Conservation (phyloP, 53 echinoderm and acorn worm species). For the Pentamera pediparva region DNA sequence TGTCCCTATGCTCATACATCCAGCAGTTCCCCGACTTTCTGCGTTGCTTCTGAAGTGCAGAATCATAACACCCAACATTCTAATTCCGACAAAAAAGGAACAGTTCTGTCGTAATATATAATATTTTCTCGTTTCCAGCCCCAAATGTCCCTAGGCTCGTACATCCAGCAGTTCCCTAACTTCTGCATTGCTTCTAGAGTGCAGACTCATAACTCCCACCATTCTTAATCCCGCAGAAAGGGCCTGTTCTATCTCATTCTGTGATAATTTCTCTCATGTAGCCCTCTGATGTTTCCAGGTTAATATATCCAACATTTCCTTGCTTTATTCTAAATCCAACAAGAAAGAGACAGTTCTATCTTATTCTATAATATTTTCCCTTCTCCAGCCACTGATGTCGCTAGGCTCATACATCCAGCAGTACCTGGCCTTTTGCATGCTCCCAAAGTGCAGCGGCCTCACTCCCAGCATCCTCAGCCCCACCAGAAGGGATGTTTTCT, state of each 20-base stretch:
- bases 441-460: constrained; percentile 4
- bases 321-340: neutral
- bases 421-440: neutral
- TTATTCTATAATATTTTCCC: neutral
- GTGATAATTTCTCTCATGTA: neutral
- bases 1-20: neutral
- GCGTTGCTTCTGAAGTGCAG: neutral
- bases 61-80: constrained; percentile 2
- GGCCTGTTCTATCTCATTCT: neutral
- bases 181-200: too few species aligned
- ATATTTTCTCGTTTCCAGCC: too few species aligned
- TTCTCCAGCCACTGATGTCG: neutral
- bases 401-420: neutral
- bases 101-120: too few species aligned
- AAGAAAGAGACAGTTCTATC: neutral
- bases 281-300: neutral
- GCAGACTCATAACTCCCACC: too few species aligned
- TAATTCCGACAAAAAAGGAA: constrained; percentile 2
- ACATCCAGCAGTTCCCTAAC: too few species aligned
- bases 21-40: neutral
- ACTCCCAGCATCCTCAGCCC: constrained; percentile 9
- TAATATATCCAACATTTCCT: neutral
- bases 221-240: neutral
- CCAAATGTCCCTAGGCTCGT: too few species aligned
- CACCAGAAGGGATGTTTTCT: constrained; percentile 17